These are phyloP conservation scores for Microdon myrmicae DNA, from an alignment of 2,888 invertebrate genomes.

Conservation along the genomic window DNA sequence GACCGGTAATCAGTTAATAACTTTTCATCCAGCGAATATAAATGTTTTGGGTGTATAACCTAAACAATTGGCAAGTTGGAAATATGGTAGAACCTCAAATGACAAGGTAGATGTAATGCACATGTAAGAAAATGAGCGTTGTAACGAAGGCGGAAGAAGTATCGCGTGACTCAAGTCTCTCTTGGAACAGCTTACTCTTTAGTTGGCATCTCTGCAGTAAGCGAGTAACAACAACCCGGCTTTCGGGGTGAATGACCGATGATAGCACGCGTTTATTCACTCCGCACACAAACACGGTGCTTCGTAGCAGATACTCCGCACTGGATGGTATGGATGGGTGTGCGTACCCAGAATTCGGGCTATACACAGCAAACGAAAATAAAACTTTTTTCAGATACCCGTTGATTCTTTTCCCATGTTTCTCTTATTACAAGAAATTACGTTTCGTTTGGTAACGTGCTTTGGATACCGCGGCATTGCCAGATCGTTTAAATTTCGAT, in stretches of 20 bases:
- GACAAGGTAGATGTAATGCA: too few species aligned
- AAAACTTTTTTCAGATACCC: not conserved
- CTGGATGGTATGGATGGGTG: conserved; percentile 8
- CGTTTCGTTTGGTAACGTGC: conserved; percentile 17
- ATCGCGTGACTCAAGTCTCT: too few species aligned
- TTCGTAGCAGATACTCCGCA: conserved; percentile 1
- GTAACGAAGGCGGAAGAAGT: too few species aligned
- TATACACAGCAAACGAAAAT: conserved; percentile 44
- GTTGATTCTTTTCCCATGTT: conserved; percentile 25
- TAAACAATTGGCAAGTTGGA: too few species aligned
- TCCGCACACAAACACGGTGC: conserved; percentile 26
- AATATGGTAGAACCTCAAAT: too few species aligned
- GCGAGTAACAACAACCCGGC: conserved; percentile 49
- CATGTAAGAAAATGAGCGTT: too few species aligned
- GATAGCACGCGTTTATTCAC: conserved; percentile 51
- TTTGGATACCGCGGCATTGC: conserved; percentile 17
- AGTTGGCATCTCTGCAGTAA: conserved; percentile 10
- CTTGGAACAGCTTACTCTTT: conserved; percentile 12
- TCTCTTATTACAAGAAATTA: conserved; percentile 30
- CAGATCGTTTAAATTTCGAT: too few species aligned
- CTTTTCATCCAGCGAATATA: too few species aligned
- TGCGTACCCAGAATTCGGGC: conserved; percentile 33
- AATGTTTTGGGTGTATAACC: too few species aligned
- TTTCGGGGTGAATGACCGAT: conserved; percentile 51
- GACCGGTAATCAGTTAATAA: too few species aligned